These are phyloP conservation scores for Parapsyche elsis DNA, from an alignment of 1,140 invertebrate genomes.

Conservation along the genomic window DNA sequence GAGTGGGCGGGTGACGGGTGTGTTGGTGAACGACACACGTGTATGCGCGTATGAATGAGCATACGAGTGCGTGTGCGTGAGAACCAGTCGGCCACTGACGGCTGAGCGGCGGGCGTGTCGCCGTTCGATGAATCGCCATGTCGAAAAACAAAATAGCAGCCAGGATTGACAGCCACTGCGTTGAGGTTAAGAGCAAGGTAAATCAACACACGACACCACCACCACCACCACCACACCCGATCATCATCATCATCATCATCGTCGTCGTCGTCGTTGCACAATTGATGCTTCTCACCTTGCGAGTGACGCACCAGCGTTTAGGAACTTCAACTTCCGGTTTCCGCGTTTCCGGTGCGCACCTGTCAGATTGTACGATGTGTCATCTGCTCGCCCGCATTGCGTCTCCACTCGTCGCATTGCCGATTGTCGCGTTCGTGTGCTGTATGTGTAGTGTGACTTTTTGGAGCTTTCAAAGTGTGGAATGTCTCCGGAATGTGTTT, in stretches of 20 bases:
- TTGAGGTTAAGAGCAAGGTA: slow-evolving; percentile 80
- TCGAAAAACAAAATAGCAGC: slow-evolving; percentile 76
- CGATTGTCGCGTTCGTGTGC: no score
- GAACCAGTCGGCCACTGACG: background rate
- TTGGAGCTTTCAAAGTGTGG: no score
- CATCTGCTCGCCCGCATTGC: no score
- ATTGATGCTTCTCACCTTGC: background rate
- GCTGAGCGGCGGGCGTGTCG: background rate
- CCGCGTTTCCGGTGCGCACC: background rate
- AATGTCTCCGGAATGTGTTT: no score
- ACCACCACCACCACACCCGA: background rate
- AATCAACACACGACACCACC: background rate
- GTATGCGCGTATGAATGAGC: background rate
- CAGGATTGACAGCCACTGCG: slow-evolving; percentile 71
- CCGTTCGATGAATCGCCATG: slow-evolving; percentile 66
- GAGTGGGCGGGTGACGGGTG: background rate
- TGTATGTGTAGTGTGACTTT: no score
- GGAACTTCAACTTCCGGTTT: background rate
- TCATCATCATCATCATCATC: background rate
- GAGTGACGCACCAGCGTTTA: background rate
- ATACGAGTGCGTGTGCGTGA: background rate
- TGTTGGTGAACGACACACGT: background rate
- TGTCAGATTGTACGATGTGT: no score
- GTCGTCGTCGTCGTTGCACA: background rate
- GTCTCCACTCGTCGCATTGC: no score